phyloP scores from a whole-genome alignment of 1,140 invertebrate genomes.

The Psilanteris sp. region DNA sequence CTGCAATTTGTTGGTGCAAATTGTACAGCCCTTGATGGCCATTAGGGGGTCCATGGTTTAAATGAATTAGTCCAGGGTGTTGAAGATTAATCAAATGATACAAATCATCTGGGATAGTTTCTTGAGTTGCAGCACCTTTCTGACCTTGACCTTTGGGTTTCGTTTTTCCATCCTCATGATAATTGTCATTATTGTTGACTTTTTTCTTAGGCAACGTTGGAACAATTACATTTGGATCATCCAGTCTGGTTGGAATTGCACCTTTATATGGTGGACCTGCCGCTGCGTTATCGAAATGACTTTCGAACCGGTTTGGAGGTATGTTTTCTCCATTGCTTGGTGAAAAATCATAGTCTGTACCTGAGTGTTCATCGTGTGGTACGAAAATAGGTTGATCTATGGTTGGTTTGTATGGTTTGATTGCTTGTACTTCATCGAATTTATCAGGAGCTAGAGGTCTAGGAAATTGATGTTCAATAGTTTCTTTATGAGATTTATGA shows the following conservation, averaged over 20 bases:
- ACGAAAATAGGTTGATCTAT: conserved; percentile 71
- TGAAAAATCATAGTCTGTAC: conserved; percentile 62
- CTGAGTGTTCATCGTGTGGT: conserved; percentile 54
- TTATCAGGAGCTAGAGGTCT: conserved; percentile 71
- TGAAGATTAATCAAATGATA: conserved; percentile 73
- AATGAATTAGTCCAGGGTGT: conserved; percentile 71
- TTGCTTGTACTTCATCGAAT: conserved; percentile 61
- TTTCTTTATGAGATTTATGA: conserved; percentile 67
- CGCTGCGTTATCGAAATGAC: conserved; percentile 64
- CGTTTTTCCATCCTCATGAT: conserved; percentile 59
- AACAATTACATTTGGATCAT: conserved; percentile 69
- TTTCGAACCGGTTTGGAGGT: conserved; percentile 60
- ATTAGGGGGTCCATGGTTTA: conserved; percentile 65
- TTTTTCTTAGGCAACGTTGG: conserved; percentile 68
- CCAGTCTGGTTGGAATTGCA: conserved; percentile 24
- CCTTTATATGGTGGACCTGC: conserved; percentile 68
- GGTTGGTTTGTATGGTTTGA: conserved; percentile 13
- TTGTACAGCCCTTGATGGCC: conserved; percentile 71
- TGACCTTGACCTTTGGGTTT: conserved; percentile 65
- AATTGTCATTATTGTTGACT: conserved; percentile 29
- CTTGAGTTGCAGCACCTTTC: conserved; percentile 55
- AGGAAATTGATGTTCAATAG: conserved; percentile 68
- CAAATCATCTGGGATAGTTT: conserved; percentile 70
- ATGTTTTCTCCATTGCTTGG: conserved; percentile 66
- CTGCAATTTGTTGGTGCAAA: conserved; percentile 70